Evolutionary conservation across 2,113 vertebrate genomes (phyloP), one percentile per base, ranked within the genome.

Genomic region (Talpa occidentalis): DNA sequence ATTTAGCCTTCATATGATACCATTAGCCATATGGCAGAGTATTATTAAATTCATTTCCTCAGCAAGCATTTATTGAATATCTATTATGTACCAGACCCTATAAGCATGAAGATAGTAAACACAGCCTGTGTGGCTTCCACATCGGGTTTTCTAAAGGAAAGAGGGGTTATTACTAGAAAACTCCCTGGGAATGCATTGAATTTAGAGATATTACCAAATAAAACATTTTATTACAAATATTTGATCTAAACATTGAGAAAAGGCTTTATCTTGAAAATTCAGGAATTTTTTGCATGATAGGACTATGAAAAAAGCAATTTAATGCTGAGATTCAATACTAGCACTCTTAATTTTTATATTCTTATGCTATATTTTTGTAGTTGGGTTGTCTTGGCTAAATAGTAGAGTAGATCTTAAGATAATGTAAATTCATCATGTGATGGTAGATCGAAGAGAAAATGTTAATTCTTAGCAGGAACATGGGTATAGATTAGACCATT

Each of bases 241-340:
- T 60, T 90, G 14, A 49, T 14, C 24, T 87, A 60, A 91, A 66
- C n/a, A n/a, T 54, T 54, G 21, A 69, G 15, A 59, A 82, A 95
- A 94, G 3, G 0, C 8, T 52, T 87, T 37, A 9, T 60, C 24
- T 44, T 64, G 56, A 80, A 66, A 78, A 89, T 77, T 82, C 67
- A 73, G 62, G 54, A 72, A 69, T 64, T 10, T 78, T 96, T 86
- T 91, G 32, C 21, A 72, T 4, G 35, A 4, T 21, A 30, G 15
- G 2, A 76, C 2, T 15, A 54, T 80, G 49, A 54, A 19, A 83
- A 59, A 69, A 42, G 28, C 88, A 95, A 78, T 11, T 66, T 66
- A 78, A 54, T 69, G 35, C 84, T 91, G 24, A 87, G n/a, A 79
- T 56, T 91, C 40, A 86, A 93, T 37, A 86, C 59, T 12, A 86